Evolutionary conservation across 1,140 invertebrate genomes (phyloP), one percentile per base, ranked within the genome.

Genomic region (Drosophila melanica): DNA sequence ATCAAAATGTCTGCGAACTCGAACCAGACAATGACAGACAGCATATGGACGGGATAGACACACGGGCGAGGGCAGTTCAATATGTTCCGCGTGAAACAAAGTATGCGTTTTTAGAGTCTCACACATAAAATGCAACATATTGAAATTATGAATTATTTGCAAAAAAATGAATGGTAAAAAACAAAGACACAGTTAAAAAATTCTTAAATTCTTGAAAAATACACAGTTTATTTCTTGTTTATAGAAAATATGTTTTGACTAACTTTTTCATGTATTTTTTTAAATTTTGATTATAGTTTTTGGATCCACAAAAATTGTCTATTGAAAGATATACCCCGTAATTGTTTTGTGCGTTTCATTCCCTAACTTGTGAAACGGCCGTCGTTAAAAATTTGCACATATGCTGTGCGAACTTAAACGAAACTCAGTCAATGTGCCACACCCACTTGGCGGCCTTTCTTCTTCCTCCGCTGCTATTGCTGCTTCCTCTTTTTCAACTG

Each of bases 351-450:
- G 11, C 27, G 48, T 33, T 50, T 33, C n/a, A 51, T 35, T 53
- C 16, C 10, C 14, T 0, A 53, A 58, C 9, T 63, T 41, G 18
- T 39, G 4, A 12, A 51, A 8, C 11, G 30, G 14, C 64, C 55
- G 55, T 60, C 70, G 70, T 18, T 27, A 47, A 50, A 64, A 51
- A 42, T 54, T 27, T 30, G 37, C 71, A 69, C 71, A 69, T 74
- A 69, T 74, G 66, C 42, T 69, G 58, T 75, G 54, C 41, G 16
- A 58, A 64, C 41, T 63, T 54, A 68, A 58, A 39, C 47, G 62
- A 77, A 79, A 79, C 69, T 77, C 75, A 79, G 77, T 79, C 78
- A 75, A 75, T 78, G 72, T 80, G 78, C 82, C 82, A 87, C 82
- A 68, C 75, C 82, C 82, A 87, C 71, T 79, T 58, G 60, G 59